phyloP scores from a whole-genome alignment of 1,140 invertebrate species.

The Calliphora vicina region DNA sequence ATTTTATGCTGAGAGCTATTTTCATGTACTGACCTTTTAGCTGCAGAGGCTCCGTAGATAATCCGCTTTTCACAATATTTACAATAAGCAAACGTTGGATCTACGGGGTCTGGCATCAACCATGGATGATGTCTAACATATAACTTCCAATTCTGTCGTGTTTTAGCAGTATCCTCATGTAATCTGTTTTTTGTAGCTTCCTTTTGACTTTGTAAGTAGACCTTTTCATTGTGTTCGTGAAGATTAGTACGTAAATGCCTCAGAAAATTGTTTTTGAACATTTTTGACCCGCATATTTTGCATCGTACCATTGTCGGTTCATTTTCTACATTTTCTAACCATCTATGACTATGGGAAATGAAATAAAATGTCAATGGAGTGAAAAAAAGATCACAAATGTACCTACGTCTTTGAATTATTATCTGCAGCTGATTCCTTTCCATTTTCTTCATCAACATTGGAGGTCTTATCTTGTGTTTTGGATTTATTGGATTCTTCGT shows the following conservation, averaged over 20 bases:
- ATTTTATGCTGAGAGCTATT: neutral
- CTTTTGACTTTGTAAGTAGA: neutral
- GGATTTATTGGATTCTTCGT: neutral
- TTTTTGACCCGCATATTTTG: neutral
- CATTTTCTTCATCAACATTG: neutral
- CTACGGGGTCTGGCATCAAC: neutral
- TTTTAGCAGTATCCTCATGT: neutral
- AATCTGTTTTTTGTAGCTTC: neutral
- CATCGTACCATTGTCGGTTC: neutral
- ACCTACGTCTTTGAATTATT: neutral
- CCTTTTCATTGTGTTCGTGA: neutral
- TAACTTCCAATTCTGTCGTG: neutral
- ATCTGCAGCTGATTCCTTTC: neutral
- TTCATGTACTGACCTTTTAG: neutral
- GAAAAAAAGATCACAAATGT: neutral
- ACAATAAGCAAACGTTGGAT: neutral
- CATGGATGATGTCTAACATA: conserved; percentile 17
- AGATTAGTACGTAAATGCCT: conserved; percentile 4
- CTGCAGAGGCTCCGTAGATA: neutral
- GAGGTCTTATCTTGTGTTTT: neutral
- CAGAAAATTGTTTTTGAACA: neutral
- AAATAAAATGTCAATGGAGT: neutral
- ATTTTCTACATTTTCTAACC: neutral
- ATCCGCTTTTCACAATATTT: conserved; percentile 17
- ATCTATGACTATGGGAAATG: neutral